Evolutionary conservation across 2,888 invertebrate species (phyloP).

Genomic region (Catocala nupta): DNA sequence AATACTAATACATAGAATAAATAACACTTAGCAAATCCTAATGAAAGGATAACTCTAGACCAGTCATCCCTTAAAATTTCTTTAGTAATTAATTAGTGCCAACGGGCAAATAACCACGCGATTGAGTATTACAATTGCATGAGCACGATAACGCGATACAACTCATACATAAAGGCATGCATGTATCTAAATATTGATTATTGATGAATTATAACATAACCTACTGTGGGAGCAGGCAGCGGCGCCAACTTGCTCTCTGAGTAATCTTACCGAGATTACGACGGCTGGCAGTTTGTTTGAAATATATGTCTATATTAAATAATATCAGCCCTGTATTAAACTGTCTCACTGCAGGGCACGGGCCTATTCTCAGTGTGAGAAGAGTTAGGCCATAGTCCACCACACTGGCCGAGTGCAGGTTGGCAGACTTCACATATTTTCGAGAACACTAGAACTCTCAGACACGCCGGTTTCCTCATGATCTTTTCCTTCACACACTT

Average conservation of each 20-base stretch:
- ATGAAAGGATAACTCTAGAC: constrained; percentile 21
- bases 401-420: too few species aligned
- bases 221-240: constrained; percentile 14
- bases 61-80: constrained; percentile 47
- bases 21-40: too few species aligned
- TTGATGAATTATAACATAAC: constrained; percentile 31
- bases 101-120: constrained; percentile 57
- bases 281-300: not conserved
- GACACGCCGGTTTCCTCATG: too few species aligned
- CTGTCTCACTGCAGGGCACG: too few species aligned
- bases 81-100: constrained; percentile 53
- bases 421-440: too few species aligned
- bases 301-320: too few species aligned
- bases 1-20: too few species aligned
- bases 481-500: too few species aligned
- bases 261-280: constrained; percentile 5
- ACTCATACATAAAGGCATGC: constrained; percentile 9
- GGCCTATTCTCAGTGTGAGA: too few species aligned
- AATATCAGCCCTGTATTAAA: too few species aligned
- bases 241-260: constrained; percentile 7
- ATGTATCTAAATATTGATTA: constrained; percentile 45
- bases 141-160: constrained; percentile 54
- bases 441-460: too few species aligned
- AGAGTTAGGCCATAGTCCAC: too few species aligned
- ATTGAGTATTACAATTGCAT: constrained; percentile 60